Evolutionary conservation across 2,888 invertebrate species (phyloP).

Genomic region (Xestoiulus laeticollis): DNA sequence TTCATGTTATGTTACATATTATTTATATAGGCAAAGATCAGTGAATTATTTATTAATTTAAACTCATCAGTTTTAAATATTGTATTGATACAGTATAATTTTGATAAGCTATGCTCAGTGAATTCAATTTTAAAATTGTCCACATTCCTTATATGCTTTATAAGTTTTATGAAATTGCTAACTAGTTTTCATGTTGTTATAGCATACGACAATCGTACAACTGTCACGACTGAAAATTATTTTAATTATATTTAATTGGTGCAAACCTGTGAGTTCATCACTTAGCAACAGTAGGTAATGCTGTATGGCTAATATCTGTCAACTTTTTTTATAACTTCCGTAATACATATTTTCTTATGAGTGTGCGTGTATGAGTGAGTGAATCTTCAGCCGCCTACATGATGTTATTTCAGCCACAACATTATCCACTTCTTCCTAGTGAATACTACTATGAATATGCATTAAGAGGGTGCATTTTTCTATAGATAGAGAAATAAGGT

Average conservation of each 20-base stretch:
- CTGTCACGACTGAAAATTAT: too few relatives aligned
- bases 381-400: neutral
- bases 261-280: too few relatives aligned
- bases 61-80: too few relatives aligned
- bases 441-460: conserved; percentile 5
- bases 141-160: neutral
- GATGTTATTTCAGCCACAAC: neutral
- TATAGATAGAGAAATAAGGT: neutral
- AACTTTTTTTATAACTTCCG: conserved; percentile 5
- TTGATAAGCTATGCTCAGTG: too few relatives aligned
- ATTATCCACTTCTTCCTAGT: neutral
- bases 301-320: neutral
- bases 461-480: conserved; percentile 12
- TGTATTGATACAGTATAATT: too few relatives aligned
- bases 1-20: too few relatives aligned
- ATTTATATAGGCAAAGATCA: too few relatives aligned
- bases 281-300: neutral
- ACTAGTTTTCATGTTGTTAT: neutral
- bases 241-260: too few relatives aligned
- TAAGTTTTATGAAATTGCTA: neutral
- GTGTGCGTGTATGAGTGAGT: neutral
- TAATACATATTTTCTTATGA: neutral
- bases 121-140: too few relatives aligned
- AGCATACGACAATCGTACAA: neutral
- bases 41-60: too few relatives aligned